Evolutionary conservation across 2,888 invertebrate genomes (phyloP), one percentile per base, ranked within the genome.

Genomic region (Crocallis elinguaria): DNA sequence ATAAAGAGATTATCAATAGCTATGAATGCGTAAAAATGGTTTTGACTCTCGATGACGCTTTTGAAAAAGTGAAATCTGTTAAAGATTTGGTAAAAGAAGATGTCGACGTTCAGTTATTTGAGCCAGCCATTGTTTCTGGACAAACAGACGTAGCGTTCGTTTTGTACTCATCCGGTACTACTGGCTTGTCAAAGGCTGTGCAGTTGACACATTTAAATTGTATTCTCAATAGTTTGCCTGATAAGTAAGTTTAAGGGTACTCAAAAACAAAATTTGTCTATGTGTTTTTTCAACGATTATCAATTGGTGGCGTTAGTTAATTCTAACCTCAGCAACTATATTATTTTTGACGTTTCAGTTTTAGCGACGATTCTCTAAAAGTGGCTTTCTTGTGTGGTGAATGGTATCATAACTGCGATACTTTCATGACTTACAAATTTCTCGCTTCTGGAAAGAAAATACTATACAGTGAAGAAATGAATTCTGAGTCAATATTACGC

Each of bases 161-260:
- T 68, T 87, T 94, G 53, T 94, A 93, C 77, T 95, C 95, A 25
- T 95, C 95, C 49, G 95, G 95, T 36, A 95, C 95, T 0, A 93
- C 93, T 11, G 95, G 95, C 0, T 77, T 94, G 67, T 94, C 94
- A 0, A 95, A 95, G 79, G 94, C 94, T 23, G 94, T 95, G 1
- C 87, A 93, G 79, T 75, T 94, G 33, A 93, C 94, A 3, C 93
- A 94, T 73, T 78, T 86, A 46, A 94, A 94, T 74, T 84, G 91
- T 53, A 80, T 92, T 38, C 64, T 88, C 19, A 80, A 78, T 49
- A 82, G 81, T 68, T 60, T 79, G 21, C 69, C 79, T 0, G 66
- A 79, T 58, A 74, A 77, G 85, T 86, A 70, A 82, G 84, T 82
- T 14, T 9, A 21, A 35, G 16, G 3, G 3, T 12, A 3, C 29